Conservation (phyloP, 2,113 vertebrate genomes). For the Formicarius rufipectus region DNA sequence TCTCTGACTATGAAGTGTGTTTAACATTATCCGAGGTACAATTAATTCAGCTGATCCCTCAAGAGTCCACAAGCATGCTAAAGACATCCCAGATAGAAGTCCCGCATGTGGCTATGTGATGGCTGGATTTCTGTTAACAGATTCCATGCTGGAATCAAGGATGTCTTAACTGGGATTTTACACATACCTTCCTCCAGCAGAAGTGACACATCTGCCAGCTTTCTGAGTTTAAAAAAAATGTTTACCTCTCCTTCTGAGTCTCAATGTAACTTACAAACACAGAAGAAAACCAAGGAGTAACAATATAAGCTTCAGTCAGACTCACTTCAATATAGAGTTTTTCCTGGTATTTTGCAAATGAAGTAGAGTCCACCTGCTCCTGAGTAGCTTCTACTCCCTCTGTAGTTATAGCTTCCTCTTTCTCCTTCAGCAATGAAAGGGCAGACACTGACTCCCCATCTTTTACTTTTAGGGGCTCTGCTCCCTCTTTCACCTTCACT, state of each 20-base stretch:
- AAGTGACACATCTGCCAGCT: neutral
- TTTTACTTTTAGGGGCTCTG: neutral
- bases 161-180: neutral
- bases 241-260: neutral
- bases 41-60: slow-evolving; percentile 53
- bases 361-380: slow-evolving; percentile 54
- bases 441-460: slow-evolving; percentile 44
- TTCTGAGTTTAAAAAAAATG: neutral
- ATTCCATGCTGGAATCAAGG: neutral
- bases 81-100: slow-evolving; percentile 51
- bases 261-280: neutral
- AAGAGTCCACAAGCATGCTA: neutral
- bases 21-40: slow-evolving; percentile 43
- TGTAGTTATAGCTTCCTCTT: neutral
- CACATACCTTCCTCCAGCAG: neutral
- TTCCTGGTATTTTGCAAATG: slow-evolving; percentile 65
- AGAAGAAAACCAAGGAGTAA: neutral
- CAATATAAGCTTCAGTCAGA: neutral
- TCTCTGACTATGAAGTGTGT: slow-evolving; percentile 40
- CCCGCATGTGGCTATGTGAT: neutral
- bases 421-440: neutral
- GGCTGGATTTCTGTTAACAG: neutral
- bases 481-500: neutral
- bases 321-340: slow-evolving; percentile 74
- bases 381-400: neutral